phyloP scores from a whole-genome alignment of 2,113 vertebrate species.

The Cebidichthys violaceus region DNA sequence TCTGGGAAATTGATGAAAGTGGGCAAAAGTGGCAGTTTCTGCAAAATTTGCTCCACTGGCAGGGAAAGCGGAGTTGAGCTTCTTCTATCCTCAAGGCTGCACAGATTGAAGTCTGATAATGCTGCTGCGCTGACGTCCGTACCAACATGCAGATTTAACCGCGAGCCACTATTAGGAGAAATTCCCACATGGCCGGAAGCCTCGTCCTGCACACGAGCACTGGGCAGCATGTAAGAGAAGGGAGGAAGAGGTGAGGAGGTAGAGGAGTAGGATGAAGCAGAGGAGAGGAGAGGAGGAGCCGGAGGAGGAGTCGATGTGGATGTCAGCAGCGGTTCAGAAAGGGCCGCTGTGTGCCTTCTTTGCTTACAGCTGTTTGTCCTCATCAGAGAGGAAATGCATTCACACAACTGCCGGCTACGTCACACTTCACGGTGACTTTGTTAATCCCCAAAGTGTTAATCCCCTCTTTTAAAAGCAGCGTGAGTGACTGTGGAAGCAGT shows the following conservation, averaged over 20 bases:
- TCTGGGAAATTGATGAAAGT: slow-evolving; percentile 7
- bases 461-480: not conserved
- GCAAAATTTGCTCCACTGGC: slow-evolving; percentile 54
- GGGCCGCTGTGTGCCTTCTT: slow-evolving; percentile 50
- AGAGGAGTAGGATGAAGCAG: slow-evolving; percentile 55
- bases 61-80: not conserved
- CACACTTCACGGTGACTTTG: slow-evolving; percentile 17
- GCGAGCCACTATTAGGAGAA: slow-evolving; percentile 56
- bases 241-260: slow-evolving; percentile 61
- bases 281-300: slow-evolving; percentile 40
- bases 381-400: slow-evolving; percentile 26
- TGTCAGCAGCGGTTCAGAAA: slow-evolving; percentile 47
- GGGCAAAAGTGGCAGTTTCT: not conserved
- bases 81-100: slow-evolving; percentile 34
- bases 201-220: slow-evolving; percentile 67
- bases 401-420: slow-evolving; percentile 8
- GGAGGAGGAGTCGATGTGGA: slow-evolving; percentile 59
- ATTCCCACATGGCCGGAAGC: slow-evolving; percentile 73
- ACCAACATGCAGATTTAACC: slow-evolving; percentile 49
- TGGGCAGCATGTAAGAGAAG: slow-evolving; percentile 70
- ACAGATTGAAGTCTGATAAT: slow-evolving; percentile 8
- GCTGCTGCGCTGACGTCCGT: slow-evolving; percentile 32
- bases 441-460: slow-evolving; percentile 29
- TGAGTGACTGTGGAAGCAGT: not conserved
- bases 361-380: slow-evolving; percentile 34